Percentiles rank a stretch among this genome's conserved stretches.
Evolutionary conservation across 2,113 vertebrate species (phyloP).

Genomic region (Cichladusa arquata): DNA sequence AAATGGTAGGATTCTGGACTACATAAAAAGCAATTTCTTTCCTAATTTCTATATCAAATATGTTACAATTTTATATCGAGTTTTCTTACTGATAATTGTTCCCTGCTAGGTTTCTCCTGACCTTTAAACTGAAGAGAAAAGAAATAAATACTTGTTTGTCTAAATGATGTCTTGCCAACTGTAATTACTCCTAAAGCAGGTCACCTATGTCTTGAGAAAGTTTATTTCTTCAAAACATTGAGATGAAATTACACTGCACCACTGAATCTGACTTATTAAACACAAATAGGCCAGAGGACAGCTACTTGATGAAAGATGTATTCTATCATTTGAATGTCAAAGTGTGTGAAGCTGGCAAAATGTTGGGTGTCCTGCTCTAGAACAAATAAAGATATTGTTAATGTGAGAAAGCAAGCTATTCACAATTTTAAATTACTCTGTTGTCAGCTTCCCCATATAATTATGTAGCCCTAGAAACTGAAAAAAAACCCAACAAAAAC

Average conservation of each 20-base stretch:
- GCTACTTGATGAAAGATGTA: background rate
- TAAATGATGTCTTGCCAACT: background rate
- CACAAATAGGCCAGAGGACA: background rate
- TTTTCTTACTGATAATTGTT: background rate
- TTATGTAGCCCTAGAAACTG: background rate
- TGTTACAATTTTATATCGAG: background rate
- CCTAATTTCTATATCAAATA: background rate
- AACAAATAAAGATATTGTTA: background rate
- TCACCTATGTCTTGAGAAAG: background rate
- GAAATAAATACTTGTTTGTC: conserved; percentile 11
- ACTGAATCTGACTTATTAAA: background rate
- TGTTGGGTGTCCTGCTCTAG: background rate
- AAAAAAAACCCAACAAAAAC: background rate
- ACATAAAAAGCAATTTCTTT: background rate
- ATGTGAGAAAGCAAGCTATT: conserved; percentile 6
- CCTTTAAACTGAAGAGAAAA: background rate
- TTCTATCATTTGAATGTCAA: background rate
- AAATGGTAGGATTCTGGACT: background rate
- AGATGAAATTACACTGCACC: background rate
- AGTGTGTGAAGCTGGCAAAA: background rate
- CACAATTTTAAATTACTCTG: conserved; percentile 16
- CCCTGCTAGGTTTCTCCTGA: background rate
- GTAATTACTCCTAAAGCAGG: conserved; percentile 16
- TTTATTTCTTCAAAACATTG: conserved; percentile 8
- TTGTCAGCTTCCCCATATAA: background rate